Conservation (phyloP, 2,113 vertebrate genomes). For the Passer montanus region DNA sequence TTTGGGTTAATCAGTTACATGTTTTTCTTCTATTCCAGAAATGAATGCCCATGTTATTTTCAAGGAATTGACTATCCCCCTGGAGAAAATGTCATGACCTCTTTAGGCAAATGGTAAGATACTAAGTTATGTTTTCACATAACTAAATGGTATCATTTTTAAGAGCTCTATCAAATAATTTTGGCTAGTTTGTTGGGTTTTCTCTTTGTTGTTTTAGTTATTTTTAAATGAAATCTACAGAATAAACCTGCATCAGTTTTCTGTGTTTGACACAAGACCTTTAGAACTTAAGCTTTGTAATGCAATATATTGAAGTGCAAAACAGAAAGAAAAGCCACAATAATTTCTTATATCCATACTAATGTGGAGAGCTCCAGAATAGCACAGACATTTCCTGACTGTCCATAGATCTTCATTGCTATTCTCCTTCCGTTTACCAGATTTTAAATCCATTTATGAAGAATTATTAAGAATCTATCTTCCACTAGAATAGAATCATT, state of each 20-base stretch:
- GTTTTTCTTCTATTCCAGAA: slow-evolving; percentile 70
- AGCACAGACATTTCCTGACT: not conserved
- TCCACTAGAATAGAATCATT: not conserved
- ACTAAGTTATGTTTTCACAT: not conserved
- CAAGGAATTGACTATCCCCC: slow-evolving; percentile 88
- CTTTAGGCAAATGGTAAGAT: slow-evolving; percentile 93
- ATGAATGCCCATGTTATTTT: slow-evolving; percentile 90
- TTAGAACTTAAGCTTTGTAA: not conserved
- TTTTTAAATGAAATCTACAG: not conserved
- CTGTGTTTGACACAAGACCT: not conserved
- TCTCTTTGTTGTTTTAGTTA: not conserved
- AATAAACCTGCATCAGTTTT: not conserved
- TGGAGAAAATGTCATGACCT: slow-evolving; percentile 87
- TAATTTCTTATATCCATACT: not conserved
- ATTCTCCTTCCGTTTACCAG: not conserved
- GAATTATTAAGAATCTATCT: not conserved
- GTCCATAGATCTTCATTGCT: not conserved
- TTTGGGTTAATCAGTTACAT: not conserved
- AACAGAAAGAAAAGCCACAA: not conserved
- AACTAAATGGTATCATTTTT: not conserved
- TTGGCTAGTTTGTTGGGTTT: not conserved
- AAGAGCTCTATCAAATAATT: not conserved
- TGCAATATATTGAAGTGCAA: not conserved
- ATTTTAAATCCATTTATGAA: not conserved
- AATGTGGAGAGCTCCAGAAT: not conserved